These are phyloP conservation scores for Thymelicus lineola DNA, from an alignment of 2,888 invertebrate genomes.

Conservation along the genomic window DNA sequence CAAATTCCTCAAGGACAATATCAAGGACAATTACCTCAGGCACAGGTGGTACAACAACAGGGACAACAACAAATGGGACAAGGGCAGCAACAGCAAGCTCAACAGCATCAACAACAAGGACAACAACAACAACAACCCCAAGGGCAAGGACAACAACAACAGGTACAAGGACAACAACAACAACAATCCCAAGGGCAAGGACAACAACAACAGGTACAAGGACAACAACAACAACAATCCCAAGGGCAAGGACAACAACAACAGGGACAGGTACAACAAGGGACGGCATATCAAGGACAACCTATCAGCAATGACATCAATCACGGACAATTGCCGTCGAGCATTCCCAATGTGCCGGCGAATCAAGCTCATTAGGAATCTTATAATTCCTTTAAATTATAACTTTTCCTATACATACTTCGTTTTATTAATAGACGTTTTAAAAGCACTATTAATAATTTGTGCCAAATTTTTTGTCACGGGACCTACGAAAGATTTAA, in stretches of 20 bases:
- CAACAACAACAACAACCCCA: slow-evolving; percentile 27
- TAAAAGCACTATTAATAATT: slow-evolving; percentile 25
- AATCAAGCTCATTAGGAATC: not conserved
- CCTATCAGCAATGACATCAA: not conserved
- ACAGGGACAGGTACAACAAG: slow-evolving; percentile 26
- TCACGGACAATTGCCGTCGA: not conserved
- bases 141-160: slow-evolving; percentile 42
- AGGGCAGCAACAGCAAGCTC: slow-evolving; percentile 48
- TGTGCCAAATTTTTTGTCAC: slow-evolving; percentile 41
- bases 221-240: slow-evolving; percentile 24
- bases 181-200: slow-evolving; percentile 43
- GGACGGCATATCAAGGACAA: slow-evolving; percentile 16
- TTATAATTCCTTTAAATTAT: not conserved
- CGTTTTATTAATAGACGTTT: slow-evolving; percentile 20
- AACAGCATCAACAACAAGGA: slow-evolving; percentile 39
- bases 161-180: slow-evolving; percentile 47
- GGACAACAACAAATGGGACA: slow-evolving; percentile 40
- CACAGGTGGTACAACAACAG: slow-evolving; percentile 30
- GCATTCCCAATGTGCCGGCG: not conserved
- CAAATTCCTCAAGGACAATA: slow-evolving; percentile 36
- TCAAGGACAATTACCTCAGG: slow-evolving; percentile 36
- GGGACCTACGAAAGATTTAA: not conserved
- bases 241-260: slow-evolving; percentile 36
- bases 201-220: slow-evolving; percentile 33
- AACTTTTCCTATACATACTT: not conserved